Evolutionary conservation across 2,888 invertebrate species (phyloP).

Genomic region (Poecilus cupreus): DNA sequence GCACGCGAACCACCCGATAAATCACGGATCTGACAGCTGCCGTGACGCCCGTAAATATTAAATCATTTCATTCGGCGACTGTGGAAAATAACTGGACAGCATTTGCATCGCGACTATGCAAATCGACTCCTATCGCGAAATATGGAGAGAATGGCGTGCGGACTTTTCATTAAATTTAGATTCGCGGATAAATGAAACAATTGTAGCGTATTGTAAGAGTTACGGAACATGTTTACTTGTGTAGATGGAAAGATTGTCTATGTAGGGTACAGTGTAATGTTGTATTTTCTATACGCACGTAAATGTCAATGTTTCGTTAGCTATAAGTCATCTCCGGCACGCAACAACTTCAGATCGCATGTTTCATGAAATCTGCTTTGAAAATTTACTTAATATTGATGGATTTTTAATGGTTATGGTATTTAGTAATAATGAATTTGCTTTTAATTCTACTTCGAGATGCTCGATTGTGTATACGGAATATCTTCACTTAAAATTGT

Average conservation of each 20-base stretch:
- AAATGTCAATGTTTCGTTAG: slow-evolving; percentile 3
- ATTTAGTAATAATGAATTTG: not conserved
- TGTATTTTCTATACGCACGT: not conserved
- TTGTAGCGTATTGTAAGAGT: not conserved
- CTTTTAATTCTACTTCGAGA: no score
- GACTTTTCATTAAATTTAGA: not conserved
- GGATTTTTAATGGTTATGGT: not conserved
- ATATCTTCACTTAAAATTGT: no score
- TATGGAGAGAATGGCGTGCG: not conserved
- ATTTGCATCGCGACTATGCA: not conserved
- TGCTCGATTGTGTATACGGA: no score
- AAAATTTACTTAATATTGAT: not conserved
- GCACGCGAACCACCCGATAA: not conserved
- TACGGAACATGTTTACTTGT: not conserved
- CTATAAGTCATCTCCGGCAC: not conserved
- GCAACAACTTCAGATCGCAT: not conserved
- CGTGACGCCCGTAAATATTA: slow-evolving; percentile 22
- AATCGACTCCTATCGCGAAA: not conserved
- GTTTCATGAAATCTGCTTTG: not conserved
- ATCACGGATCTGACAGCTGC: not conserved
- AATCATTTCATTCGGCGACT: slow-evolving; percentile 9
- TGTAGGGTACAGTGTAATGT: not conserved
- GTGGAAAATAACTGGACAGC: not conserved
- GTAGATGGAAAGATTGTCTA: not conserved
- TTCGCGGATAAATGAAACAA: slow-evolving; percentile 12